Percentiles rank a stretch among this genome's conserved stretches.
Conservation (phyloP, 2,888 invertebrate genomes). For the Drosophila buzzatii region DNA sequence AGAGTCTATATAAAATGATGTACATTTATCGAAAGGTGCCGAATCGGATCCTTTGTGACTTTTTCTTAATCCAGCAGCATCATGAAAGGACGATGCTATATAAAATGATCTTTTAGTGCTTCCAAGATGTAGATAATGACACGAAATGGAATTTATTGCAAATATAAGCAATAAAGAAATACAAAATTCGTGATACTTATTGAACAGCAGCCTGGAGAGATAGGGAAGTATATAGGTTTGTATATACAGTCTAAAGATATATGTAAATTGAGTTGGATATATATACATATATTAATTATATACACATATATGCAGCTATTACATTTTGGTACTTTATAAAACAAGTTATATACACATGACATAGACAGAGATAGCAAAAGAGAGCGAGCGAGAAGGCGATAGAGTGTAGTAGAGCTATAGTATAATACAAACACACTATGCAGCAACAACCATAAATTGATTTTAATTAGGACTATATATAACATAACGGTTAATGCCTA, state of each 20-base stretch:
- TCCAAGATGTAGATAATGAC: neutral
- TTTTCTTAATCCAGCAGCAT: no score
- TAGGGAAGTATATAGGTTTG: neutral
- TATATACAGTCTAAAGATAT: neutral
- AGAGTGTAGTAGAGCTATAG: neutral
- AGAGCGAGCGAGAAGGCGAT: neutral
- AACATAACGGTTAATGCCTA: neutral
- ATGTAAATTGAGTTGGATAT: neutral
- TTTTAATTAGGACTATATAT: neutral
- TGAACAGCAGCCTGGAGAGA: neutral
- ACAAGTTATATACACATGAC: constrained; percentile 16
- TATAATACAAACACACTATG: constrained; percentile 20
- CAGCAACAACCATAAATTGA: neutral
- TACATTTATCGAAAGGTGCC: no score
- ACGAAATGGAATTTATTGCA: no score
- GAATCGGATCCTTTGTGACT: no score
- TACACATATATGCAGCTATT: neutral
- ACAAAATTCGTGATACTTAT: neutral
- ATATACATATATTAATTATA: neutral
- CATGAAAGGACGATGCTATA: no score
- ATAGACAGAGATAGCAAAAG: constrained; percentile 3
- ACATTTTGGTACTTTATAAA: neutral
- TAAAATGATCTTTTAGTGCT: no score
- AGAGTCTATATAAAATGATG: neutral
- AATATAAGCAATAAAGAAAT: neutral